Percentiles rank a stretch among this genome's conserved stretches.
Conservation (phyloP, 2,113 vertebrate genomes). For the Gallinago paraguaiae region DNA sequence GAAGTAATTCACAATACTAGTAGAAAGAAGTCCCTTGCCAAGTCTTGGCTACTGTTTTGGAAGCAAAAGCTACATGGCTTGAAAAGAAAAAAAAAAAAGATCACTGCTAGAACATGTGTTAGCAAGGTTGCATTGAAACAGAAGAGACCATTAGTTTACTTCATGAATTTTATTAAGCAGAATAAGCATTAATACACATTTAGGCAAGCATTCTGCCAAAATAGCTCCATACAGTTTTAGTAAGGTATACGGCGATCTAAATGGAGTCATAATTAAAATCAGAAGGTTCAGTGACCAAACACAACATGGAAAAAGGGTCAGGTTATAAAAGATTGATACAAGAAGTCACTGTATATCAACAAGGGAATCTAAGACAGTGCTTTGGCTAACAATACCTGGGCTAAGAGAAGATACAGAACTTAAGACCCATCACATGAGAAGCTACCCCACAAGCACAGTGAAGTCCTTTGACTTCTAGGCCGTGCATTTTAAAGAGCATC, state of each 20-base stretch:
- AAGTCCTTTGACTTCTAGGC: background rate
- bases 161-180: constrained; percentile 26
- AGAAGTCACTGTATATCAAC: background rate
- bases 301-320: background rate
- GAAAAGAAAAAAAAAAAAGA: background rate
- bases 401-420: background rate
- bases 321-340: constrained; percentile 32
- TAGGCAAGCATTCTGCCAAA: background rate
- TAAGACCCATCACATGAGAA: background rate
- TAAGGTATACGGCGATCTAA: background rate
- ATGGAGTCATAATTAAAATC: background rate
- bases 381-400: background rate
- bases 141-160: constrained; percentile 5
- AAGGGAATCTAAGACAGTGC: background rate
- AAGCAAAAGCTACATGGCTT: background rate
- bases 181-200: constrained; percentile 1
- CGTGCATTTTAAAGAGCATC: background rate
- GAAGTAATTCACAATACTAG: background rate
- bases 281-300: constrained; percentile 11
- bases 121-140: background rate
- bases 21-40: background rate
- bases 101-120: background rate
- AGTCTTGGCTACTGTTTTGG: background rate
- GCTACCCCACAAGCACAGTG: background rate
- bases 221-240: background rate